A percentile compares a stretch with the other conserved stretches of the same genome.
Conservation (phyloP, 2,888 invertebrate genomes). For the Hypomecis atomaria region DNA sequence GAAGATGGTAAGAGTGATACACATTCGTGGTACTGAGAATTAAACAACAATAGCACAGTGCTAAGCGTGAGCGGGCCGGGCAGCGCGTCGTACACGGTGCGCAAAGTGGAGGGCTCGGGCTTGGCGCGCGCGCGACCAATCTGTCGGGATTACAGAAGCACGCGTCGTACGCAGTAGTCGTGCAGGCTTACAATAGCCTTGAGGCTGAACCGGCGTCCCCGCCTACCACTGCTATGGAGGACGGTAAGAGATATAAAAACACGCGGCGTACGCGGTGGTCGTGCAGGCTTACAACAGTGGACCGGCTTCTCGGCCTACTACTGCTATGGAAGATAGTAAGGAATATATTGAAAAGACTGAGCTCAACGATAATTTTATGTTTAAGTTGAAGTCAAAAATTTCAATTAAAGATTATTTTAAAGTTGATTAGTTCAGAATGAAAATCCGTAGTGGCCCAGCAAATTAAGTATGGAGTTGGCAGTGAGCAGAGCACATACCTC, state of each 20-base stretch:
- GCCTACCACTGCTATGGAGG: conserved; percentile 92
- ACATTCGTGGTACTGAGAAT: conserved; percentile 47
- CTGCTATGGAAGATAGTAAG: no score
- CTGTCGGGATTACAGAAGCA: conserved; percentile 90
- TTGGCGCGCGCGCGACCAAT: conserved; percentile 87
- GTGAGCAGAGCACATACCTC: no score
- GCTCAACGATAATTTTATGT: no score
- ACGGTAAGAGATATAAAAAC: conserved; percentile 88
- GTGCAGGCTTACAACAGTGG: no score
- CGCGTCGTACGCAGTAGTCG: conserved; percentile 92
- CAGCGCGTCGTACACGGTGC: conserved; percentile 87
- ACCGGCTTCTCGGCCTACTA: no score
- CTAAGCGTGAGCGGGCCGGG: conserved; percentile 77
- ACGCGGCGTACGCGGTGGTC: no score
- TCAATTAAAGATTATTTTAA: no score
- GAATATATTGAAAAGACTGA: no score
- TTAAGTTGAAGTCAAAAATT: no score
- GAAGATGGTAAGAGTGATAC: conserved; percentile 88
- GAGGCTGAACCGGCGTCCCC: conserved; percentile 94
- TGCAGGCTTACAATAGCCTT: conserved; percentile 94
- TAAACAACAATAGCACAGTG: conserved; percentile 77
- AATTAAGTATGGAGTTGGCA: no score
- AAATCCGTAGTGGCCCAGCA: no score
- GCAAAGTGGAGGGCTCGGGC: conserved; percentile 91
- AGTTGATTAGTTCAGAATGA: no score